phyloP scores from a whole-genome alignment of 1,140 invertebrate species.

The Apocrypta bakeri region DNA sequence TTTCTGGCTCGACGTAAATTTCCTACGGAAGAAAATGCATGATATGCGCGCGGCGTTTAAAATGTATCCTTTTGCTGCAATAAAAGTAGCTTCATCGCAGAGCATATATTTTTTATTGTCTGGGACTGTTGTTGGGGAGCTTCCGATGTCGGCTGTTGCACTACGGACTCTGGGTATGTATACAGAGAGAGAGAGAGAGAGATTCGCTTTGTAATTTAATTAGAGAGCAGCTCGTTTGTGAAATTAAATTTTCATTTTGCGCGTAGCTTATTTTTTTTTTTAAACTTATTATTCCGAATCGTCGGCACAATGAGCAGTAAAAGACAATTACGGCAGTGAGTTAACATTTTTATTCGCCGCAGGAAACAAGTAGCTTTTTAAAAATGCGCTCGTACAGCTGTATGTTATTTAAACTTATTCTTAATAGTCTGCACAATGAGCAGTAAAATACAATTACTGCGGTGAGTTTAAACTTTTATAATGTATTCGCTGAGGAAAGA shows the following conservation, averaged over 20 bases:
- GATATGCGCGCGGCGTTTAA: slow-evolving; percentile 2
- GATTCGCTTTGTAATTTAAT: background rate
- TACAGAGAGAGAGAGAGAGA: no score
- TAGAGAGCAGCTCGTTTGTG: background rate
- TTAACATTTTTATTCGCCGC: background rate
- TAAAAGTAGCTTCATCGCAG: background rate
- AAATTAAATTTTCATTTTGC: background rate
- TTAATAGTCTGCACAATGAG: no score
- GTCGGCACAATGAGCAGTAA: background rate
- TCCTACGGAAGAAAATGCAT: background rate
- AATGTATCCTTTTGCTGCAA: slow-evolving; percentile 7
- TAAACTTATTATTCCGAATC: background rate
- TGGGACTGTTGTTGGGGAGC: background rate
- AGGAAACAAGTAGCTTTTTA: background rate
- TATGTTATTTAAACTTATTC: no score
- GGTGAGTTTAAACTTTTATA: no score
- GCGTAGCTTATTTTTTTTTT: background rate
- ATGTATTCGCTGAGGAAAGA: no score
- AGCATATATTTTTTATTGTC: background rate
- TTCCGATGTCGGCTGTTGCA: background rate
- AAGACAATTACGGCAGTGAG: background rate
- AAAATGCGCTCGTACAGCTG: background rate
- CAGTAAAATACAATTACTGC: no score
- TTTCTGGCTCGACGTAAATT: background rate
- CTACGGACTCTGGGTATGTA: background rate